phyloP scores from a whole-genome alignment of 2,888 invertebrate genomes.

The Sphaerophoria taeniata region DNA sequence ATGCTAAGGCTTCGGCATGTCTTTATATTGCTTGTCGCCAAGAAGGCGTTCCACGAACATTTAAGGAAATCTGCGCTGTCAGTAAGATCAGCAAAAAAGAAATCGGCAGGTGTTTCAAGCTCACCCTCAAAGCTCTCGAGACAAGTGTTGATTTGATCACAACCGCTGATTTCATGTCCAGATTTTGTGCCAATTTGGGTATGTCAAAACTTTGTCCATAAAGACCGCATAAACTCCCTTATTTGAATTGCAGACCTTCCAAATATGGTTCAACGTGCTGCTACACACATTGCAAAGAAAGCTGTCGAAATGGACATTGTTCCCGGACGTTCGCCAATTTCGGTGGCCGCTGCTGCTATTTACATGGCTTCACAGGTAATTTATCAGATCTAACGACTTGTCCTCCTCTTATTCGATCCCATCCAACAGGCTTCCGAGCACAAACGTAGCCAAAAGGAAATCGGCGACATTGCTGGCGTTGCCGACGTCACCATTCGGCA shows the following conservation, averaged over 20 bases:
- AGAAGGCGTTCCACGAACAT: constrained; percentile 99
- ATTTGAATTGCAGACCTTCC: constrained; percentile 84
- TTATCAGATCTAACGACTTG: not conserved
- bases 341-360: constrained; percentile 99
- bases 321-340: constrained; percentile 98
- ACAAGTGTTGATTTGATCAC: constrained; percentile 99
- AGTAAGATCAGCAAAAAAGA: constrained; percentile 99
- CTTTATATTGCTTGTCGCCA: constrained; percentile 99
- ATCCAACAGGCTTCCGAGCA: constrained; percentile 91
- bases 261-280: constrained; percentile 95
- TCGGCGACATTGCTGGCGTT: constrained; percentile 98
- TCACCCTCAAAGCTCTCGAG: constrained; percentile 97
- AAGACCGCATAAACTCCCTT: not conserved
- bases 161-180: constrained; percentile 99
- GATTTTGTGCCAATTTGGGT: constrained; percentile 98
- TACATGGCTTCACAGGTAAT: constrained; percentile 98
- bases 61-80: constrained; percentile 99
- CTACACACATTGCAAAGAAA: constrained; percentile 97
- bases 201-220: constrained; percentile 24
- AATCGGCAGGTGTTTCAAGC: constrained; percentile 98
- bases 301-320: constrained; percentile 99
- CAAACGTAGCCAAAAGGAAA: constrained; percentile 98
- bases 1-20: constrained; percentile 99
- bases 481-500: constrained; percentile 99
- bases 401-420: not conserved